Base-by-base conservation (phyloP, 1,140 invertebrate genomes). In the Berghia stephanieae region DNA sequence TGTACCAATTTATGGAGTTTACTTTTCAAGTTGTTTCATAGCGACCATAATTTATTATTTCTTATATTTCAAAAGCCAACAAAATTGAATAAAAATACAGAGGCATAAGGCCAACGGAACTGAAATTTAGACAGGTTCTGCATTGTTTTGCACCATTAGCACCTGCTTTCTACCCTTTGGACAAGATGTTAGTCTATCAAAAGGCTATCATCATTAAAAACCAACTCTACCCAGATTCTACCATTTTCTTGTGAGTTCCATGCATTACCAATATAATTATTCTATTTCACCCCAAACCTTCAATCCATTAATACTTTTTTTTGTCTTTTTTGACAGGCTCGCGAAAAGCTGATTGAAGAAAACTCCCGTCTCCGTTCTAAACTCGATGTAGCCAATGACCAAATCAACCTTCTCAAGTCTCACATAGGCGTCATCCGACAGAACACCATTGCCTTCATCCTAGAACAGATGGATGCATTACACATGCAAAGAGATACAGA, bases 401-500 rank as follows among this genome's bases (percentile, higher is more conserved):
- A 88, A 77, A 87, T 86, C 67, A 68, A 80, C 67, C 79, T 83
- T 21, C 81, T 89, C 43, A 87, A 83, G 79, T 83, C 84, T 60
- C 87, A 89, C 75, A 82, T 88, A 13, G 85, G 85, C 8, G 67
- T 84, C 74, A 87, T 89, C 40, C 83, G 86, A 4, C 88, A 89
- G 79, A 86, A 88, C 75, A 89, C 88, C 44, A 83, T 89, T 74
- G 82, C 87, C 10, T 89, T 89, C 78, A 89, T 89, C 71, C 83
- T 89, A 8, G 86, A 87, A 74, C 88, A 89, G 77, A 89, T 89
- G 88, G 88, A 89, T 80, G 88, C 87, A 6, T 81, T 89, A 42
- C 84, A 89, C 78, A 86, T 88, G 80, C 88, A 88, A 80, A 81
- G 86, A 74, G 87, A 89, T 79, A 86, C 88, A 0, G 84, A 86